phyloP scores from a whole-genome alignment of 1,140 invertebrate species.

The Asbolus verrucosus region DNA sequence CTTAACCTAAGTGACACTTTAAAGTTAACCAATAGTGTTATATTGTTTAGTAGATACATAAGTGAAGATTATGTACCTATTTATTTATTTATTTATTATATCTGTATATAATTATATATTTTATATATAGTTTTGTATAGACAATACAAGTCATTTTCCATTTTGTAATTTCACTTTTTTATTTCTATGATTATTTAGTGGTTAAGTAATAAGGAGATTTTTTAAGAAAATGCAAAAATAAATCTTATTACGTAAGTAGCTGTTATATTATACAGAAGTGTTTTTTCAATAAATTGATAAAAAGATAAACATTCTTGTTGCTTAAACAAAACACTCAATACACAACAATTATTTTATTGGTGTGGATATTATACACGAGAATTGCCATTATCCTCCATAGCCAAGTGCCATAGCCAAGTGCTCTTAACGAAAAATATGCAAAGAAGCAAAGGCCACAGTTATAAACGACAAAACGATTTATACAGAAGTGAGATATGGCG shows the following conservation, averaged over 20 bases:
- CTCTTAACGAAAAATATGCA: conserved; percentile 35
- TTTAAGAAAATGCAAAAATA: conserved; percentile 14
- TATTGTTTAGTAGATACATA: conserved; percentile 24
- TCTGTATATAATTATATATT: conserved; percentile 10
- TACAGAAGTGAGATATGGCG: conserved; percentile 39
- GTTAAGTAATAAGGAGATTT: conserved; percentile 3
- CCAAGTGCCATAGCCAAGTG: conserved; percentile 2
- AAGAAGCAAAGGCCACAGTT: conserved; percentile 49
- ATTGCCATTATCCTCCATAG: too few relatives aligned
- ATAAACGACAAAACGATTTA: conserved; percentile 34
- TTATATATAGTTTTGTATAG: conserved; percentile 41
- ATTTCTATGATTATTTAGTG: background rate
- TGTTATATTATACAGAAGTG: background rate
- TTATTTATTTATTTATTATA: conserved; percentile 42
- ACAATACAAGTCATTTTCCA: conserved; percentile 26
- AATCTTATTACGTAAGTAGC: background rate
- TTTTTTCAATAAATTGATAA: conserved; percentile 2
- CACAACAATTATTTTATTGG: too few relatives aligned
- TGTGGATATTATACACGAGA: too few relatives aligned
- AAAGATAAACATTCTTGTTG: background rate
- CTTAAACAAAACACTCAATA: too few relatives aligned
- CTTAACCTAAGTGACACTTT: too few relatives aligned
- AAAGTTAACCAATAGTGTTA: conserved; percentile 24
- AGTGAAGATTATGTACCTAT: conserved; percentile 11
- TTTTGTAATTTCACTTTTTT: conserved; percentile 5